Evolutionary conservation across 2,888 invertebrate genomes (phyloP).

Genomic region (Tinea pellionella): DNA sequence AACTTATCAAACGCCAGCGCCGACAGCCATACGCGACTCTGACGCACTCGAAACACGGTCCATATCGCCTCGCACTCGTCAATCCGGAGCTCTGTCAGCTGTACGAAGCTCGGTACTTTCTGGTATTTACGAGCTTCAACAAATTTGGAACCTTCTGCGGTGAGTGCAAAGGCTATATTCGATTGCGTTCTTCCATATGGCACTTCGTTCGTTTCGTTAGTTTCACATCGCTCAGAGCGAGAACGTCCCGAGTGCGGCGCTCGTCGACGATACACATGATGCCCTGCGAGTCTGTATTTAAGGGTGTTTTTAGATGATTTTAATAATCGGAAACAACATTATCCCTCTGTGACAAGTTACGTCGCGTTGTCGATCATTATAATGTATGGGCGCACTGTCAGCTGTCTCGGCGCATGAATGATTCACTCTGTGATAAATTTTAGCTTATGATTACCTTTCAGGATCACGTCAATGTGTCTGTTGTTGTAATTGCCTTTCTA

Average conservation of each 20-base stretch:
- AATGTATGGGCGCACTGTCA: slow-evolving; percentile 68
- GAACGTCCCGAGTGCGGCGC: neutral
- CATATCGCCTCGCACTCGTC: slow-evolving; percentile 13
- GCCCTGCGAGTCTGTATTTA: slow-evolving; percentile 19
- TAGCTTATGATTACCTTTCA: slow-evolving; percentile 70
- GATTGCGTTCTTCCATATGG: slow-evolving; percentile 28
- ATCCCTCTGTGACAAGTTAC: slow-evolving; percentile 65
- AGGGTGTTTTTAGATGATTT: slow-evolving; percentile 22
- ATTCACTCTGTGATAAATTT: slow-evolving; percentile 69
- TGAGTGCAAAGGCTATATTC: slow-evolving; percentile 37
- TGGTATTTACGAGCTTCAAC: slow-evolving; percentile 19
- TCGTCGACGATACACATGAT: neutral
- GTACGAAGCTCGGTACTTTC: slow-evolving; percentile 27
- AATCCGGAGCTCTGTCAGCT: slow-evolving; percentile 37
- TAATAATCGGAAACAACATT: slow-evolving; percentile 47
- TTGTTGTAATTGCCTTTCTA: slow-evolving; percentile 61
- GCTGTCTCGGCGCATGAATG: slow-evolving; percentile 66
- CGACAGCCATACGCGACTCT: slow-evolving; percentile 23
- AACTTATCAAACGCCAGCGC: slow-evolving; percentile 27
- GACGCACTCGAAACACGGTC: slow-evolving; percentile 19
- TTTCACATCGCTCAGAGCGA: slow-evolving; percentile 27
- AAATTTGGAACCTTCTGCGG: slow-evolving; percentile 32
- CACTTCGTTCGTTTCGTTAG: slow-evolving; percentile 62
- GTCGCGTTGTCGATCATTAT: slow-evolving; percentile 68
- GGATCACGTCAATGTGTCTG: slow-evolving; percentile 63